A percentile compares a stretch with the other conserved stretches of the same genome.
These are phyloP conservation scores for Byasa hedistus DNA, from an alignment of 2,888 invertebrate genomes.

Conservation along the genomic window DNA sequence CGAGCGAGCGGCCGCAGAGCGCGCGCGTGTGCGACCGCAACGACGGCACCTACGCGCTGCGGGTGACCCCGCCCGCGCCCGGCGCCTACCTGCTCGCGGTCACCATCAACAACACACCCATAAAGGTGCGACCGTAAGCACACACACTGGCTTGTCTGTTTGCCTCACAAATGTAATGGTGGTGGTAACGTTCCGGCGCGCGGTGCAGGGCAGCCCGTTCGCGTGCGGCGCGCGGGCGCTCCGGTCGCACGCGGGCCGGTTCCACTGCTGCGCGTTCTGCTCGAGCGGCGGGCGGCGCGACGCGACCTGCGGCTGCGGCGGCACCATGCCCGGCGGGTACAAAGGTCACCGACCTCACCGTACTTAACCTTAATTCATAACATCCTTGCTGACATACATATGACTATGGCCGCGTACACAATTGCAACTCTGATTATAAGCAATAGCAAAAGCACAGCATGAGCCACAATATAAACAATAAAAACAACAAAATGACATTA, in stretches of 20 bases:
- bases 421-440: too few relatives aligned
- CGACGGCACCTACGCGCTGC: slow-evolving; percentile 83
- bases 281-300: slow-evolving; percentile 87
- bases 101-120: slow-evolving; percentile 82
- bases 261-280: slow-evolving; percentile 90
- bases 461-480: too few relatives aligned
- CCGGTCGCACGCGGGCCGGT: slow-evolving; percentile 84
- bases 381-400: neutral
- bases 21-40: slow-evolving; percentile 80
- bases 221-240: slow-evolving; percentile 82
- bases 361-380: neutral
- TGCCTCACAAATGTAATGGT: too few relatives aligned
- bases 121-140: slow-evolving; percentile 72
- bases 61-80: slow-evolving; percentile 82
- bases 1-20: slow-evolving; percentile 61
- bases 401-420: too few relatives aligned
- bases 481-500: too few relatives aligned
- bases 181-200: too few relatives aligned
- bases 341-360: slow-evolving; percentile 51
- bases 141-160: too few relatives aligned
- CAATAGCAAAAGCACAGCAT: too few relatives aligned
- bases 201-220: slow-evolving; percentile 83
- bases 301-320: slow-evolving; percentile 85
- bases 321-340: slow-evolving; percentile 86
- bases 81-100: slow-evolving; percentile 82